Base-by-base conservation (phyloP, 2,113 vertebrate genomes). In the Pedetes capensis region DNA sequence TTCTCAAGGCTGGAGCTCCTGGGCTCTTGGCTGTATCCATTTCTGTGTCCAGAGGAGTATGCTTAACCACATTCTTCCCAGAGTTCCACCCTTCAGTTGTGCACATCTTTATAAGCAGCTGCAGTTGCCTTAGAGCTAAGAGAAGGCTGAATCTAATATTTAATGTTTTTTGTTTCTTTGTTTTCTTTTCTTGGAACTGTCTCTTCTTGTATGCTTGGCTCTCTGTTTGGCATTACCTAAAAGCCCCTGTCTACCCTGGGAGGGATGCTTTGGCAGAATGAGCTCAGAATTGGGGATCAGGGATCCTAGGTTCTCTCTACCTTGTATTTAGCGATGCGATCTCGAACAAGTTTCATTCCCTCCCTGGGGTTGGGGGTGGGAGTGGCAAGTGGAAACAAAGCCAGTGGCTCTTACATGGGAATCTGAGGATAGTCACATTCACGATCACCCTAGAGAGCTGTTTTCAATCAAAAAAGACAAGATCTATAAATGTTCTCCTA, bases 111-210 rank as follows among this genome's bases (percentile, higher is more conserved):
- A 53, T 51, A 47, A 87, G 76, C 22, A 79, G 25, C 64, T 83
- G 1, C 7, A 39, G 0, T 88, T 93, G 51, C 16, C 37, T n/a
- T n/a, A 84, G 69, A 78, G 64, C 34, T 66, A 3, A 37, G 55
- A 49, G 22, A 49, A 88, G 44, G 34, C 53, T 12, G 87, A 75
- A 64, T 80, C 51, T 42, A 78, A 7, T 49, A 51, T 57, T 44
- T 59, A 20, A 13, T 75, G 53, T 57, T 11, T 66, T 89, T 76
- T 59, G 17, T 80, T 88, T 78, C 17, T 80, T 93, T 82, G 66
- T 83, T 85, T 93, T 69, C 63, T 20, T 75, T 23, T 80, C 71
- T 69, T 29, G 22, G n/a, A 87, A 68, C 5, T 22, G 47, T 69
- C 49, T 86, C 44, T 89, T 79, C 89, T 37, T 47, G 13, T 20